These are phyloP conservation scores for Natator depressus DNA, from an alignment of 2,113 vertebrate species.

Conservation along the genomic window DNA sequence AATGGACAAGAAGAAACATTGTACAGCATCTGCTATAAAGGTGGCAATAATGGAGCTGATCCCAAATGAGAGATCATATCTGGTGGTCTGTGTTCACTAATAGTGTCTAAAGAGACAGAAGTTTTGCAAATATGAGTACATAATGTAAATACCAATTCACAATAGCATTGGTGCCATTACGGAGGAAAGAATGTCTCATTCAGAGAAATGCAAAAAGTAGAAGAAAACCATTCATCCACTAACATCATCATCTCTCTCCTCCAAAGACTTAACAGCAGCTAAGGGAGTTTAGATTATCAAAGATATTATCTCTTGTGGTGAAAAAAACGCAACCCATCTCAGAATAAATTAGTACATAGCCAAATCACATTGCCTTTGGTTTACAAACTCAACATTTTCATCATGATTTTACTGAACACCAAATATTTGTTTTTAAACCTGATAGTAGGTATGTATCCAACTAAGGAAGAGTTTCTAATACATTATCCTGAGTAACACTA, in stretches of 20 bases:
- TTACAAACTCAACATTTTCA: neutral
- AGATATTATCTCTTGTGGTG: neutral
- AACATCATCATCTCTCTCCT: neutral
- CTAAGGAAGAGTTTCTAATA: neutral
- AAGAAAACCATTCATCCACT: slow-evolving; percentile 2
- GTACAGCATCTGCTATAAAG: neutral
- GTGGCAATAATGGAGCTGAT: neutral
- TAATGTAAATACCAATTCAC: neutral
- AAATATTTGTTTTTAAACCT: neutral
- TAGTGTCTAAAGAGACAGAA: neutral
- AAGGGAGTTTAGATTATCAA: neutral
- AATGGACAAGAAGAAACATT: neutral
- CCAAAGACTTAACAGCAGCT: neutral
- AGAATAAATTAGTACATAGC: neutral
- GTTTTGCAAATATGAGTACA: neutral
- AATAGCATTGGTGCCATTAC: neutral
- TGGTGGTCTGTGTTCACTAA: slow-evolving; percentile 8
- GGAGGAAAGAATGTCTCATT: neutral
- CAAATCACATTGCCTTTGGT: neutral
- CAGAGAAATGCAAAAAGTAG: slow-evolving; percentile 1
- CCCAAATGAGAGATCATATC: neutral
- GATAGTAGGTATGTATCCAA: neutral
- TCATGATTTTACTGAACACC: neutral
- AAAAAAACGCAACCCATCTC: neutral
- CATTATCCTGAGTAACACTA: neutral